phyloP scores from a whole-genome alignment of 1,140 invertebrate species.

The Camponotus pennsylvanicus region DNA sequence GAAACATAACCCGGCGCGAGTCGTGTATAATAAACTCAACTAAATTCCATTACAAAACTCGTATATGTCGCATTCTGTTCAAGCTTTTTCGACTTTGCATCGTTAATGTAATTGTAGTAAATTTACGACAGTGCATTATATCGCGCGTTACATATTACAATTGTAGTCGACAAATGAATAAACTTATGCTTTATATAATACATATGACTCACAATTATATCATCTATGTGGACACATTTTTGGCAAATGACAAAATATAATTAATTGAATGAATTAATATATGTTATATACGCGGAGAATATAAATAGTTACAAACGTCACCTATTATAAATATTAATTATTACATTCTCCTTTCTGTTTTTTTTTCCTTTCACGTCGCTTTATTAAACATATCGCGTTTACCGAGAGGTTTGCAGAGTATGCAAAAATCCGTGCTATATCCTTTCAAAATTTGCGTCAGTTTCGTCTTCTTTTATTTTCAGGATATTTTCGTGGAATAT shows the following conservation, averaged over 20 bases:
- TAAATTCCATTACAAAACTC: conserved; percentile 48
- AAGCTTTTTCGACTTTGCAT: conserved; percentile 38
- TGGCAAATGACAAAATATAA: conserved; percentile 43
- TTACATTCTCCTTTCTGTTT: conserved; percentile 8
- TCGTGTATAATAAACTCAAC: conserved; percentile 45
- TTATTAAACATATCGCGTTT: not conserved
- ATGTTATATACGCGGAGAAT: not conserved
- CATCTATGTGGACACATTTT: conserved; percentile 28
- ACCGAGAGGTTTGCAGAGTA: not conserved
- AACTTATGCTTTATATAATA: conserved; percentile 39
- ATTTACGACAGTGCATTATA: conserved; percentile 42
- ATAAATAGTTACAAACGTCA: conserved; percentile 22
- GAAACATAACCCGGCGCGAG: conserved; percentile 23
- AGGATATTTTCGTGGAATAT: not conserved
- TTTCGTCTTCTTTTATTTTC: conserved; percentile 12
- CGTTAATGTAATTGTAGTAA: conserved; percentile 27
- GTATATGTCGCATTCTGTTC: conserved; percentile 32
- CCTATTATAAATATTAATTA: conserved; percentile 12
- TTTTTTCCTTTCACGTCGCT: not conserved
- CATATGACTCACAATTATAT: conserved; percentile 28
- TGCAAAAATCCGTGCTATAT: not conserved
- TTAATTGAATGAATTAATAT: conserved; percentile 48
- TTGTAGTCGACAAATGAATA: conserved; percentile 32
- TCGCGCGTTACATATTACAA: conserved; percentile 1
- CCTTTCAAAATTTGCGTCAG: conserved; percentile 6